Conservation (phyloP, 1,140 invertebrate species). For the Hyposmocoma kahamanoa region DNA sequence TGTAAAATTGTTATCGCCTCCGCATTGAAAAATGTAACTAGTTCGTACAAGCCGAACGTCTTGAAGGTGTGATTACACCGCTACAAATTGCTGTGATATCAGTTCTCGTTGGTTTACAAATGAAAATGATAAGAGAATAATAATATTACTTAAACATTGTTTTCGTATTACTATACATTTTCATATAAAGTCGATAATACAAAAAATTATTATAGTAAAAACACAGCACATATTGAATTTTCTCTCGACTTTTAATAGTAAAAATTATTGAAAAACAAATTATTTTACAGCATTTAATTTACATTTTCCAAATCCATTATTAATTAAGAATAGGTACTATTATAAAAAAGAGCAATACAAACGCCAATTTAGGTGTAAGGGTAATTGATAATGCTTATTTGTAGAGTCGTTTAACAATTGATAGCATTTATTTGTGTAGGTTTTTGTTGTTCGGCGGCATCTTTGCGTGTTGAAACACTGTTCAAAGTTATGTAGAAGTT, state of each 20-base stretch:
- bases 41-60: conserved; percentile 24
- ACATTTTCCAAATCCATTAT: not conserved
- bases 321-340: not conserved
- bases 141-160: no score
- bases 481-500: conserved; percentile 21
- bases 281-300: not conserved
- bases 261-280: no score
- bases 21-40: conserved; percentile 48
- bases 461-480: conserved; percentile 29
- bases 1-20: conserved; percentile 15
- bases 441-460: conserved; percentile 26
- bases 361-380: conserved; percentile 61
- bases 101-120: conserved; percentile 49
- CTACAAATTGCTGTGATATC: conserved; percentile 70
- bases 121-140: no score
- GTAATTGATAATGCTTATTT: conserved; percentile 42
- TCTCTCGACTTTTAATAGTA: no score
- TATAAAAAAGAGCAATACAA: conserved; percentile 52
- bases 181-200: no score
- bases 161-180: no score
- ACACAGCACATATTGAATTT: no score
- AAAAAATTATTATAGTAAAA: no score
- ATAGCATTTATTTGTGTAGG: conserved; percentile 19
- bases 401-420: conserved; percentile 16
- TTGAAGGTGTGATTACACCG: conserved; percentile 38